Conservation (phyloP, 2,113 vertebrate genomes). For the Penelope pileata region DNA sequence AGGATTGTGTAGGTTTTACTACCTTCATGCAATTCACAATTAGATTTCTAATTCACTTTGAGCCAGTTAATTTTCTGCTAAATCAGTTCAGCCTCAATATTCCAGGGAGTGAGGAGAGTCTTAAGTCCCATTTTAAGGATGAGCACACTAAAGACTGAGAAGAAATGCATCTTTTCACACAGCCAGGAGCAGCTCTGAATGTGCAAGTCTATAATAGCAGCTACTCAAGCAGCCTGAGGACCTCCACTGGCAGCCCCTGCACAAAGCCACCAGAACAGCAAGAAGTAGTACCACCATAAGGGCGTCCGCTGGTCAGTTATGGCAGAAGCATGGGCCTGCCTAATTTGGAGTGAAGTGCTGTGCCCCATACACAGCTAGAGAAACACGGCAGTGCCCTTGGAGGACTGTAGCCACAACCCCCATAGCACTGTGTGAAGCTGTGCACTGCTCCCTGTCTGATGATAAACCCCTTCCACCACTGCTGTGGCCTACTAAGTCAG, state of each 20-base stretch:
- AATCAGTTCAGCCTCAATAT: background rate
- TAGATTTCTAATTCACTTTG: background rate
- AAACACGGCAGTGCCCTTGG: accelerated
- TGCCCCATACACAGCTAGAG: background rate
- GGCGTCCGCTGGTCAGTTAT: accelerated
- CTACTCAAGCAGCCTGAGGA: background rate
- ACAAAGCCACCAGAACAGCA: background rate
- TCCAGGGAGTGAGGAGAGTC: background rate
- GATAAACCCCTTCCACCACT: background rate
- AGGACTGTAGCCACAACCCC: background rate
- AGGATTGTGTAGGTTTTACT: background rate
- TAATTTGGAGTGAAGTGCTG: background rate
- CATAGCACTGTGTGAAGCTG: accelerated
- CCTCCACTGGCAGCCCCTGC: background rate
- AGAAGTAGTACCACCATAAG: background rate
- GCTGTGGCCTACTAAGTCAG: too few species aligned
- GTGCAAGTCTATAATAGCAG: background rate
- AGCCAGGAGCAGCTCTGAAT: background rate
- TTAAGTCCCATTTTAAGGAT: background rate
- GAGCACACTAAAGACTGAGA: background rate
- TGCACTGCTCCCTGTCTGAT: background rate
- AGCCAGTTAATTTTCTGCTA: background rate
- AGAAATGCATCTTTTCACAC: background rate
- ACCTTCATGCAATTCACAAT: background rate
- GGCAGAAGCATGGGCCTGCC: background rate